Percentiles rank a stretch among this genome's conserved stretches.
Conservation (phyloP, 1,140 invertebrate genomes). For the Coptotermes formosanus region DNA sequence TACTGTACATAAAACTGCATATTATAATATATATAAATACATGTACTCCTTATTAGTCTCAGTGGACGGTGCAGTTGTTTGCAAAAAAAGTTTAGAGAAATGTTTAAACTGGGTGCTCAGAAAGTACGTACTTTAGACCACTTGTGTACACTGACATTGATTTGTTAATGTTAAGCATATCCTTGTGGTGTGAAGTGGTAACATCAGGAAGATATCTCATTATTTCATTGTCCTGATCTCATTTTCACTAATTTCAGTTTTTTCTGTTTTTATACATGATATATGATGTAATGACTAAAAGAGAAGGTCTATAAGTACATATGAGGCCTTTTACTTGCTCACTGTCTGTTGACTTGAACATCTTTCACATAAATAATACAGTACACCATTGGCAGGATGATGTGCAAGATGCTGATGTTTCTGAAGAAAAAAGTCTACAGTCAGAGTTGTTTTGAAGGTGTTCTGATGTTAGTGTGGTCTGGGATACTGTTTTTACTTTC, state of each 20-base stretch:
- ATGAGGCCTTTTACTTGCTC: background rate
- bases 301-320: too few species aligned
- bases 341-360: background rate
- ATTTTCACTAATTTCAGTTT: background rate
- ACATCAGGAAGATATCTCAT: background rate
- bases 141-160: background rate
- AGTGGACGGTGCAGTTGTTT: background rate
- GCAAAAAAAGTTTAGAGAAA: background rate
- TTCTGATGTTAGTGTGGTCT: background rate
- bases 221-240: background rate
- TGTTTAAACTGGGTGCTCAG: slow-evolving; percentile 13
- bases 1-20: slow-evolving; percentile 33
- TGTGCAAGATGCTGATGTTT: background rate
- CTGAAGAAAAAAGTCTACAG: background rate
- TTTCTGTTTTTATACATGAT: background rate
- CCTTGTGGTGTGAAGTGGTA: background rate
- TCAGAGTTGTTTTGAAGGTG: background rate
- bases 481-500: background rate
- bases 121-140: slow-evolving; percentile 19
- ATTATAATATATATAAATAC: slow-evolving; percentile 24
- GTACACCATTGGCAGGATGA: background rate
- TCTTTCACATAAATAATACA: background rate
- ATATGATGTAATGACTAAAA: background rate
- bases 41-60: slow-evolving; percentile 8
- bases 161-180: slow-evolving; percentile 14